phyloP scores from a whole-genome alignment of 2,113 vertebrate species.

The Tragelaphus scriptus region DNA sequence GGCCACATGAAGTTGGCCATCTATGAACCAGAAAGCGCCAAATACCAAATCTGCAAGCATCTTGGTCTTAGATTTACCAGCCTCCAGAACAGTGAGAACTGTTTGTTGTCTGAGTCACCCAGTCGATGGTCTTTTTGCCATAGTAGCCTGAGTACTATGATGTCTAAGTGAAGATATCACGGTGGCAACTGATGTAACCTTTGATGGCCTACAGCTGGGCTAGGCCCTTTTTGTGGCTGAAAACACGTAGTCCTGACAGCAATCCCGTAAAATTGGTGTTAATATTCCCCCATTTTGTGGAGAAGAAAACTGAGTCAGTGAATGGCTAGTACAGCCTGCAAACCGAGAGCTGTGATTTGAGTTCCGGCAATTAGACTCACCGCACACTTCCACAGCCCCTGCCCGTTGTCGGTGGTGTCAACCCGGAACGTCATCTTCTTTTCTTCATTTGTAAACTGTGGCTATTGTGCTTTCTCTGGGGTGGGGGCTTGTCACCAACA shows the following conservation, averaged over 20 bases:
- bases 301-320: background rate
- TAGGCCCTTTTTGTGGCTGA: background rate
- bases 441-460: background rate
- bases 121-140: background rate
- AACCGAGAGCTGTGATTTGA: background rate
- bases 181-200: rapidly evolving
- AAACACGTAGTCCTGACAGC: background rate
- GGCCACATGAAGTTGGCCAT: rapidly evolving
- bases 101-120: too few relatives aligned
- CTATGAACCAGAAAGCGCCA: background rate
- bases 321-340: background rate
- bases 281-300: background rate
- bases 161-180: background rate
- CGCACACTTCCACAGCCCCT: background rate
- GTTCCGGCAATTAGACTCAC: background rate
- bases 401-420: background rate
- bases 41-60: background rate
- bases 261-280: background rate
- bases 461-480: too few relatives aligned
- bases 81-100: too few relatives aligned
- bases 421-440: background rate
- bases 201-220: background rate
- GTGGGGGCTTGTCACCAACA: rapidly evolving
- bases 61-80: background rate
- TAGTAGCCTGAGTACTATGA: too few relatives aligned